These are phyloP conservation scores for Andrena hattorfiana DNA, from an alignment of 2,888 invertebrate genomes.

Conservation along the genomic window DNA sequence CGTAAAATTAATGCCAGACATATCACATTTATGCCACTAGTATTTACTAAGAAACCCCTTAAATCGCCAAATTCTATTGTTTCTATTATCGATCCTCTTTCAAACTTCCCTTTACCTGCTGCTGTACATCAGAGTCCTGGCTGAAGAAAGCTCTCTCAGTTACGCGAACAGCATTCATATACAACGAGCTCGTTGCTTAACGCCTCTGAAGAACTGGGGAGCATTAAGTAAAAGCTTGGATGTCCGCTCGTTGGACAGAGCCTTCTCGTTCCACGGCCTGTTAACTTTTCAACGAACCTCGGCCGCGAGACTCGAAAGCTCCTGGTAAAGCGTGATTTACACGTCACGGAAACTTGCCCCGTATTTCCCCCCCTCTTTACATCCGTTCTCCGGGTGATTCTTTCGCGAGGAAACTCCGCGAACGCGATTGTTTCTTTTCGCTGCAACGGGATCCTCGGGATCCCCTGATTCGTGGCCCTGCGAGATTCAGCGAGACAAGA, in stretches of 20 bases:
- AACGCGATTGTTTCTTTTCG: not conserved
- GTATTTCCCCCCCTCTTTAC: constrained; percentile 42
- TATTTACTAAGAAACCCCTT: too few species aligned
- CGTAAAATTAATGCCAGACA: too few species aligned
- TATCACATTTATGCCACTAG: too few species aligned
- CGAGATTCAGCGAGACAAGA: not conserved
- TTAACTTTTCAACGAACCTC: constrained; percentile 81
- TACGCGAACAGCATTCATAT: constrained; percentile 35
- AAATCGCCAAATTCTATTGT: not conserved
- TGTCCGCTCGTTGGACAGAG: constrained; percentile 42
- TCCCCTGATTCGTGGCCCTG: not conserved
- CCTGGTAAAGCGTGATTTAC: constrained; percentile 78
- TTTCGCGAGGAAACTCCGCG: constrained; percentile 33
- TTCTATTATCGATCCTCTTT: not conserved
- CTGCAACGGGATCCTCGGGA: not conserved
- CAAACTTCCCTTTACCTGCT: not conserved
- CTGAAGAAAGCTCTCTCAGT: not conserved
- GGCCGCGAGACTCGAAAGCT: constrained; percentile 69
- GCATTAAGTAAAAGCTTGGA: constrained; percentile 73
- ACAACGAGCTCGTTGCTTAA: constrained; percentile 63
- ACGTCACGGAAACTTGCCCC: constrained; percentile 61
- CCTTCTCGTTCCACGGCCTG: constrained; percentile 78
- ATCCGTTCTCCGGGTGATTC: constrained; percentile 17
- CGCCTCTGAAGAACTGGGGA: constrained; percentile 57
- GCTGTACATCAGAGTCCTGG: not conserved